Evolutionary conservation across 2,797 vertebrate genomes (phyloP).

Genomic region (Phaenicophaeus curvirostris): DNA sequence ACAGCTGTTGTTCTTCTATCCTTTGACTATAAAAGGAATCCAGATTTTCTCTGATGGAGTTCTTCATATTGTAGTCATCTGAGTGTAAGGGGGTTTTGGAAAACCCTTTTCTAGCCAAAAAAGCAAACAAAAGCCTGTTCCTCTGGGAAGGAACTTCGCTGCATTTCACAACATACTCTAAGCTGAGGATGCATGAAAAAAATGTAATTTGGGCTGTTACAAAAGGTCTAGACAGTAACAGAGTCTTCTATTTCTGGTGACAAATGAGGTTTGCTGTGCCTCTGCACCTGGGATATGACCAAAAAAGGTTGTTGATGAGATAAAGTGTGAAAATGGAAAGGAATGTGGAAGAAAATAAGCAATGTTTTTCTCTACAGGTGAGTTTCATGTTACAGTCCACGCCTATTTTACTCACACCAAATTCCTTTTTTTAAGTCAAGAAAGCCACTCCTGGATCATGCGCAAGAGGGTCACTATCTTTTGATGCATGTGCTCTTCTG

Average conservation of each 20-base stretch:
- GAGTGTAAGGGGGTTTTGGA: background rate
- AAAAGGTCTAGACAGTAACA: background rate
- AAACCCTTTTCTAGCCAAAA: background rate
- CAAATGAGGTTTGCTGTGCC: background rate
- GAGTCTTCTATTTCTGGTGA: background rate
- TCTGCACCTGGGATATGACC: background rate
- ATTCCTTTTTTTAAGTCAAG: background rate
- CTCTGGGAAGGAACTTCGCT: background rate
- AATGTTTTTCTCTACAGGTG: background rate
- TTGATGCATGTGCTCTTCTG: background rate
- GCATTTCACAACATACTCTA: background rate
- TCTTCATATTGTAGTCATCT: background rate
- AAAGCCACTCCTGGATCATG: background rate
- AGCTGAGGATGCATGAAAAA: background rate
- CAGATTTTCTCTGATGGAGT: background rate
- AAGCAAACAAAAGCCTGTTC: background rate
- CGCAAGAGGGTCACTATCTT: background rate
- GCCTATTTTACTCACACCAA: background rate
- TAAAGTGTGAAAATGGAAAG: background rate
- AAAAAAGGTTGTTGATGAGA: background rate
- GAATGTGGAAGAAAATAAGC: background rate
- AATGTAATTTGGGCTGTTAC: background rate
- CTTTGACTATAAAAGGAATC: background rate
- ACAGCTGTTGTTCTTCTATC: accelerated
- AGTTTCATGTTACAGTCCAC: background rate